A percentile compares a stretch with the other conserved stretches of the same genome.
These are phyloP conservation scores for Sinopyrophorus schimmeli DNA, from an alignment of 2,888 invertebrate species.

Conservation along the genomic window DNA sequence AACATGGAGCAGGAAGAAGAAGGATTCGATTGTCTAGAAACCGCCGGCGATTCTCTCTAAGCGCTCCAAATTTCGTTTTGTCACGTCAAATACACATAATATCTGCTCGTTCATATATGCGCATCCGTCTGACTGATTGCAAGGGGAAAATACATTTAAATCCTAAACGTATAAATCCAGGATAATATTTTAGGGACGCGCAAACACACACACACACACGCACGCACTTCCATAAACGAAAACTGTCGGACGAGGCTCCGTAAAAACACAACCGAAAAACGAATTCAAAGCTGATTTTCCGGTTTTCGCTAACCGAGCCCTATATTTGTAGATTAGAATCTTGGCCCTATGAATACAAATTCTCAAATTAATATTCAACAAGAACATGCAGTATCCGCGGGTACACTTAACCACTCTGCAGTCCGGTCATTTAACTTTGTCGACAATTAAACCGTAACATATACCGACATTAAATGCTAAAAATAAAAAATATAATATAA, in stretches of 20 bases:
- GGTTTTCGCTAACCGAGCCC: constrained; percentile 11
- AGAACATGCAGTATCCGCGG: constrained; percentile 26
- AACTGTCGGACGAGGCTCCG: background rate
- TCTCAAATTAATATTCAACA: constrained; percentile 32
- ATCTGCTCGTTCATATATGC: constrained; percentile 23
- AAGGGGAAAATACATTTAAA: constrained; percentile 21
- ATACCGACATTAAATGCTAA: constrained; percentile 23
- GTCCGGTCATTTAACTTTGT: constrained; percentile 26
- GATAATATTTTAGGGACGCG: constrained; percentile 15
- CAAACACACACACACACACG: constrained; percentile 5
- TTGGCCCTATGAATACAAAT: constrained; percentile 31
- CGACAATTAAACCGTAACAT: constrained; percentile 24
- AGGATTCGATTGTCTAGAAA: constrained; percentile 21
- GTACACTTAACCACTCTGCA: constrained; percentile 16
- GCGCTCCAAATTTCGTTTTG: constrained; percentile 18
- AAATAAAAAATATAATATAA: no score
- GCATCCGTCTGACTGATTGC: constrained; percentile 23
- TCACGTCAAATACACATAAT: constrained; percentile 26
- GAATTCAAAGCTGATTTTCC: constrained; percentile 6
- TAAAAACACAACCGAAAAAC: background rate
- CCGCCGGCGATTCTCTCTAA: constrained; percentile 14
- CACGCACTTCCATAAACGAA: background rate
- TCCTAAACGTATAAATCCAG: constrained; percentile 20
- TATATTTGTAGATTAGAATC: constrained; percentile 27
- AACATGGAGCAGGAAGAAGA: constrained; percentile 11